Evolutionary conservation across 2,888 invertebrate species (phyloP).

Genomic region (Meliscaeva auricollis): DNA sequence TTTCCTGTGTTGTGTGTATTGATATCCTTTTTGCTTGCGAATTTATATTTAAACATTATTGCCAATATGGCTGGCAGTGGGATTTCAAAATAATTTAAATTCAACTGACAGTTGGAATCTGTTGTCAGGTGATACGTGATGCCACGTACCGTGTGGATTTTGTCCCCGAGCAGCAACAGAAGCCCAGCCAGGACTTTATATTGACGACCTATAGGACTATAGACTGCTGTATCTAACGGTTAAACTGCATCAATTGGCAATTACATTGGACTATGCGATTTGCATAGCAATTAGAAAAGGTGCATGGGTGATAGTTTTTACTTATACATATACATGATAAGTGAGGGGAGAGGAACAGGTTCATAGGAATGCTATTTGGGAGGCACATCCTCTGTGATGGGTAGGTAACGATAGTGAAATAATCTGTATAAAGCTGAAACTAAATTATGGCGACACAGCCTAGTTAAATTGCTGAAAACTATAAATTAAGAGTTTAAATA

Average conservation of each 20-base stretch:
- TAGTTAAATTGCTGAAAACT: conserved; percentile 18
- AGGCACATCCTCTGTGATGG: conserved; percentile 20
- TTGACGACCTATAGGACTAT: conserved; percentile 31
- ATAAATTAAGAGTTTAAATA: conserved; percentile 46
- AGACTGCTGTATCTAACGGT: conserved; percentile 58
- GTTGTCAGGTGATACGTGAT: conserved; percentile 64
- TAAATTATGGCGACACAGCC: conserved; percentile 48
- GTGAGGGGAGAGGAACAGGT: neutral
- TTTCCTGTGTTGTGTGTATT: neutral
- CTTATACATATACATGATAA: neutral
- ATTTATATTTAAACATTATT: conserved; percentile 28
- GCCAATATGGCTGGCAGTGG: conserved; percentile 15
- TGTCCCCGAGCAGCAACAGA: conserved; percentile 1
- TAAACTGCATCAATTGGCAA: conserved; percentile 73
- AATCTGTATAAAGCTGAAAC: conserved; percentile 56
- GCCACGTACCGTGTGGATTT: conserved; percentile 47
- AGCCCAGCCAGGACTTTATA: conserved; percentile 4
- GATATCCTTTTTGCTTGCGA: neutral
- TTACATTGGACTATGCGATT: conserved; percentile 67
- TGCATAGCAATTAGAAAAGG: conserved; percentile 66
- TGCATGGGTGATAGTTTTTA: conserved; percentile 38
- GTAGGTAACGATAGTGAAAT: conserved; percentile 57
- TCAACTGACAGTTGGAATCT: conserved; percentile 67
- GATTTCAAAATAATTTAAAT: conserved; percentile 73
- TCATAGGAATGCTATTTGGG: conserved; percentile 21